Percentiles rank a stretch among this genome's conserved stretches.
Evolutionary conservation across 2,888 invertebrate species (phyloP).

Genomic region (Drosophila aldrichi): DNA sequence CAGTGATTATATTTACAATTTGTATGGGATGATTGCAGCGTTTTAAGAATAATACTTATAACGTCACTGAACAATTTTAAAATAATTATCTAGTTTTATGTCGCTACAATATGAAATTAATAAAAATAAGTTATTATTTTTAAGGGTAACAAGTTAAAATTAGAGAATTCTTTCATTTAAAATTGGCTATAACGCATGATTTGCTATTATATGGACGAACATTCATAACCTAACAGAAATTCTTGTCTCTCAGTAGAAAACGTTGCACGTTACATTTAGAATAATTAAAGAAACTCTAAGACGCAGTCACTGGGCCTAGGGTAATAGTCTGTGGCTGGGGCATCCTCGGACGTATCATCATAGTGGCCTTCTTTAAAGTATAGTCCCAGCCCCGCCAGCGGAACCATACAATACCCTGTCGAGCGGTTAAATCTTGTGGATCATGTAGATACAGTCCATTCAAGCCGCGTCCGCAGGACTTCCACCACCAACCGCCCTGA

Average conservation of each 20-base stretch:
- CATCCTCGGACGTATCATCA: conserved; percentile 94
- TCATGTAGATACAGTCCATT: conserved; percentile 96
- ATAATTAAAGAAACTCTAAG: conserved; percentile 46
- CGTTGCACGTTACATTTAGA: conserved; percentile 23
- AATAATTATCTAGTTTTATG: conserved; percentile 59
- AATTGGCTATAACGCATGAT: conserved; percentile 77
- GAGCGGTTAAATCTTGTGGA: conserved; percentile 94
- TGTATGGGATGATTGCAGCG: conserved; percentile 60
- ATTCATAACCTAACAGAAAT: conserved; percentile 56
- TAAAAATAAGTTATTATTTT: conserved; percentile 82
- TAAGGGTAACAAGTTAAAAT: conserved; percentile 78
- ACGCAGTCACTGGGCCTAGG: conserved; percentile 65
- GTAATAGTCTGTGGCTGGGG: conserved; percentile 77
- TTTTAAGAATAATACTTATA: conserved; percentile 61
- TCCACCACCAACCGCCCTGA: conserved; percentile 97
- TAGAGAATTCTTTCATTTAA: conserved; percentile 66
- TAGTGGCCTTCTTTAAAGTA: conserved; percentile 93
- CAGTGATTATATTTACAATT: conserved; percentile 61
- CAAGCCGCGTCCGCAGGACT: conserved; percentile 95
- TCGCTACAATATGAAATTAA: conserved; percentile 61
- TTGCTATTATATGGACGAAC: conserved; percentile 59
- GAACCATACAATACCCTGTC: conserved; percentile 98
- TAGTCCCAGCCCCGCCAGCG: conserved; percentile 98
- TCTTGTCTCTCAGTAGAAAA: conserved; percentile 45
- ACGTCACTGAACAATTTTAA: conserved; percentile 56